Evolutionary conservation across 1,140 invertebrate species (phyloP), one percentile per base, ranked within the genome.

Genomic region (Macrotrachela quadricornifera): DNA sequence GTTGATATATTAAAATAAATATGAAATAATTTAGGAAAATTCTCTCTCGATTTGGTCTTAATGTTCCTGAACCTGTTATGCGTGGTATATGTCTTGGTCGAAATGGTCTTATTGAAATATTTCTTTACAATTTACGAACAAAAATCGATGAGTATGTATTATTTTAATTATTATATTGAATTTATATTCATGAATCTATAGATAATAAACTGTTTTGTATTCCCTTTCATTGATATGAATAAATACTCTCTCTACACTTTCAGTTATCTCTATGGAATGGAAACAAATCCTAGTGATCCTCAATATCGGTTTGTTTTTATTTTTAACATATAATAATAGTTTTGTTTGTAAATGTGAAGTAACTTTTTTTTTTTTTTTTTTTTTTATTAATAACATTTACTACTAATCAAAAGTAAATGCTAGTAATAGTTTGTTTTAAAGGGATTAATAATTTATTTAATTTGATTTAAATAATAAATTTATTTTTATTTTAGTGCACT

Each of bases 131-230:
- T 39, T 49, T 69, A 18, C 55, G 64, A 38, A 38, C 56, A n/a
- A 66, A 69, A 57, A 63, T 70, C 10, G 66, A 69, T 56, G 64
- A 59, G 50, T 47, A 51, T 17, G 36, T 43, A 37, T 2, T 18
- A n/a, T 39, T 14, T 42, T 42, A n/a, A n/a, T 13, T 10, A 1
- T 15, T 14, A 42, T 42, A 3, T 42, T 42, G 3, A 6, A 42
- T 15, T 42, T 11, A 3, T 14, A 6, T 42, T 42, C 15, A 14
- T 11, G 41, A 42, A 42, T 10, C 10, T 14, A 40, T 10, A 14
- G 14, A 10, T 40, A 14, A 40, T 40, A 10, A 10, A 40, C n/a
- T n/a, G n/a, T n/a, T n/a, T n/a, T n/a, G n/a, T n/a, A n/a, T n/a
- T n/a, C n/a, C n/a, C 21, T 4, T 30, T 30, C 2, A 4, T 30